A percentile compares a stretch with the other conserved stretches of the same genome.
These are phyloP conservation scores for Ruditapes philippinarum DNA, from an alignment of 1,140 invertebrate genomes.

Conservation along the genomic window DNA sequence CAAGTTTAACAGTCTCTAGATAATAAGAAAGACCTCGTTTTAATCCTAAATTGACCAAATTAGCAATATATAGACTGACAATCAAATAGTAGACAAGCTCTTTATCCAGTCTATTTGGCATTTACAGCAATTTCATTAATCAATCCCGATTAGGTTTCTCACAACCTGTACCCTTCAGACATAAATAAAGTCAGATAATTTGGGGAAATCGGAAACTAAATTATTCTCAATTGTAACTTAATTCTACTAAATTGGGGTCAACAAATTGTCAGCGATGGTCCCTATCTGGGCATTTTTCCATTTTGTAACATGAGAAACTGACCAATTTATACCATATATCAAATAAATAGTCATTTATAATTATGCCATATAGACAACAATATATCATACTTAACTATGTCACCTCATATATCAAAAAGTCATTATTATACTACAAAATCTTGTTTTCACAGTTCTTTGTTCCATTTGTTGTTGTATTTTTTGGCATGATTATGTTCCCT, in stretches of 20 bases:
- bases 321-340: background rate
- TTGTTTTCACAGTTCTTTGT: too few species aligned
- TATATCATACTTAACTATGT: background rate
- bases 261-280: background rate
- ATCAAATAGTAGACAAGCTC: background rate
- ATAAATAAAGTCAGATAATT: slow-evolving; percentile 29
- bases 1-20: slow-evolving; percentile 2
- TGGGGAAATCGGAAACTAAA: slow-evolving; percentile 17
- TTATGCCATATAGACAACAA: background rate
- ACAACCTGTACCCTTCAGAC: background rate
- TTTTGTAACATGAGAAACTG: slow-evolving; percentile 1
- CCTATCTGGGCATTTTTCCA: background rate
- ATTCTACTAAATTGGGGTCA: background rate
- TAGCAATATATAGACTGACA: background rate
- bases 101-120: background rate
- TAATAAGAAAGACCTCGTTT: background rate
- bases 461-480: too few species aligned
- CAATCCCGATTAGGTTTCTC: background rate
- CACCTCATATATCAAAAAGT: background rate
- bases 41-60: slow-evolving; percentile 20
- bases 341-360: too few species aligned
- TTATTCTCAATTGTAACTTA: background rate
- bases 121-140: slow-evolving; percentile 24
- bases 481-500: too few species aligned
- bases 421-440: too few species aligned